A percentile compares a stretch with the other conserved stretches of the same genome.
Conservation (phyloP, 2,113 vertebrate species). For the Pluvianellus socialis region DNA sequence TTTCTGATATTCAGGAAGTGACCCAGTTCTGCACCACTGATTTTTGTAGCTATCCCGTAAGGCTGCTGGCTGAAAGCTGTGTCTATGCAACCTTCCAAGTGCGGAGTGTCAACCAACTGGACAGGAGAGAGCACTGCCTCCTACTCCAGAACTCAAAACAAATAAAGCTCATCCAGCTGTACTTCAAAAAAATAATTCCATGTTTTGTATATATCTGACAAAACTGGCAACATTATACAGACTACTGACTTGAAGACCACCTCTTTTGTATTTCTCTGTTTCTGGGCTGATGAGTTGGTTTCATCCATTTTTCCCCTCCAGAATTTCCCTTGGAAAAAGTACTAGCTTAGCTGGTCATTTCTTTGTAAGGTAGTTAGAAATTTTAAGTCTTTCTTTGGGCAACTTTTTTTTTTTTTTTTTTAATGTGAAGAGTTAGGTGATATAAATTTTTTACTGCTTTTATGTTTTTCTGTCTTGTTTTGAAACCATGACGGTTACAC, state of each 20-base stretch:
- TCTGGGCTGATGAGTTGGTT: conserved; percentile 86
- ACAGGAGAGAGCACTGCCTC: conserved; percentile 81
- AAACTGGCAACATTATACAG: conserved; percentile 90
- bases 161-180: conserved; percentile 84
- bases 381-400: conserved; percentile 87
- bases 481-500: conserved; percentile 82
- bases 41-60: conserved; percentile 94
- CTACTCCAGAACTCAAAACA: conserved; percentile 83
- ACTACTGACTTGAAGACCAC: conserved; percentile 96
- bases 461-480: conserved; percentile 87
- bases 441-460: conserved; percentile 84
- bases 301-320: conserved; percentile 73
- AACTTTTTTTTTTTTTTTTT: conserved; percentile 81
- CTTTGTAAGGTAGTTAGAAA: conserved; percentile 90
- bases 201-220: conserved; percentile 96
- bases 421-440: conserved; percentile 92
- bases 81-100: conserved; percentile 99
- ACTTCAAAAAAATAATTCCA: conserved; percentile 80
- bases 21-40: conserved; percentile 91
- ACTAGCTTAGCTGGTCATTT: conserved; percentile 90
- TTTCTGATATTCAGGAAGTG: conserved; percentile 99
- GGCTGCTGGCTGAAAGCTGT: conserved; percentile 98
- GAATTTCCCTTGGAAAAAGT: conserved; percentile 82
- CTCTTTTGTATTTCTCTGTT: conserved; percentile 85
- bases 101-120: conserved; percentile 87